Evolutionary conservation across 2,797 vertebrate genomes (phyloP).

Genomic region (Naso thynnoides): DNA sequence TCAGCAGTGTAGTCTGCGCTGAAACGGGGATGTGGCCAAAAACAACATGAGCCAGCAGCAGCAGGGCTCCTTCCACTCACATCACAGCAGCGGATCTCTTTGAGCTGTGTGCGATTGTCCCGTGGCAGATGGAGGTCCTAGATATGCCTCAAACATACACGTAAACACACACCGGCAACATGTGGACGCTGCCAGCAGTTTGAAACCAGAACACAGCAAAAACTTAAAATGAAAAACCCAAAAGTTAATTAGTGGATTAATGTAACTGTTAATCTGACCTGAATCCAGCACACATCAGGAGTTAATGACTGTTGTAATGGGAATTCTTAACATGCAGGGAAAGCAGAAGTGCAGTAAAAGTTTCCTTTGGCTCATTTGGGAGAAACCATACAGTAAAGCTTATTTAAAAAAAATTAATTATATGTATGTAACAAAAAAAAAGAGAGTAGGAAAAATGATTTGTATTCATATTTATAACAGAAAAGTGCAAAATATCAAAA

Average conservation of each 20-base stretch:
- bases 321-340: conserved; percentile 6
- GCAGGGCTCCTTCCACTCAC: conserved; percentile 73
- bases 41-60: conserved; percentile 73
- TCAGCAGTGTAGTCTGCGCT: conserved; percentile 60
- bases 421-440: conserved; percentile 27
- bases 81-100: conserved; percentile 77
- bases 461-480: conserved; percentile 1
- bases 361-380: conserved; percentile 47
- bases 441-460: conserved; percentile 11
- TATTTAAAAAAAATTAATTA: conserved; percentile 50
- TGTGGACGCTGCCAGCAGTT: conserved; percentile 4
- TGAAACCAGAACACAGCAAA: conserved; percentile 33
- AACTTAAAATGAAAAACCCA: background rate
- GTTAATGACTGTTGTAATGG: conserved; percentile 42
- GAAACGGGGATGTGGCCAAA: conserved; percentile 67
- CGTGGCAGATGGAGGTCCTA: conserved; percentile 63
- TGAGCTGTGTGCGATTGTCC: conserved; percentile 73
- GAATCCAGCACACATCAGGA: conserved; percentile 10
- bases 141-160: conserved; percentile 59
- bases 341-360: conserved; percentile 31
- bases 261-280: conserved; percentile 15
- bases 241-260: conserved; percentile 27
- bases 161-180: conserved; percentile 26
- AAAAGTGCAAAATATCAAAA: background rate
- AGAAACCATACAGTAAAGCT: conserved; percentile 28